phyloP scores from a whole-genome alignment of 2,113 vertebrate species.

The Rhineura floridana region DNA sequence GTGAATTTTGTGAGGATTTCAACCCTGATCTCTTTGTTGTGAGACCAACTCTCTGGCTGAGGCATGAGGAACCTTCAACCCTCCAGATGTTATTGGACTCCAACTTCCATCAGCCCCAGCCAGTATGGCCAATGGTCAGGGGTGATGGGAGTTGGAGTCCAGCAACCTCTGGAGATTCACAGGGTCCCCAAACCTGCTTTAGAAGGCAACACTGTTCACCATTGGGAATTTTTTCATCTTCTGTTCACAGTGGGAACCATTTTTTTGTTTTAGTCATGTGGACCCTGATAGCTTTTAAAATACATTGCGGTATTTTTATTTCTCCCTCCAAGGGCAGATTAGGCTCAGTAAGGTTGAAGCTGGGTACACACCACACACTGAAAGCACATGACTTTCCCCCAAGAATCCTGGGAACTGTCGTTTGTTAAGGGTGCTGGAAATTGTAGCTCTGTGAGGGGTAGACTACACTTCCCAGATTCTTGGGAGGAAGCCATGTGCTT shows the following conservation, averaged over 20 bases:
- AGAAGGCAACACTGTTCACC: neutral
- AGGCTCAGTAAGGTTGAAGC: no score
- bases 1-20: neutral
- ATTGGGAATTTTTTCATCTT: neutral
- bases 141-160: neutral
- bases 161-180: neutral
- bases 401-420: no score
- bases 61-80: neutral
- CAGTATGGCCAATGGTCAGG: neutral
- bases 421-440: no score
- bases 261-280: neutral
- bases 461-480: no score
- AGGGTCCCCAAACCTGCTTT: neutral
- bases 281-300: neutral
- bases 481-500: no score
- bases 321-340: no score
- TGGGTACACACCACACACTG: no score
- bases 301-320: accelerated
- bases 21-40: neutral
- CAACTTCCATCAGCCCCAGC: neutral
- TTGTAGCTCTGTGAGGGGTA: no score
- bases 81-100: neutral
- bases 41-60: neutral
- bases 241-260: neutral
- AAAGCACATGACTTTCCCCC: no score